Evolutionary conservation across 2,113 vertebrate genomes (phyloP).

Genomic region (Uria aalge): DNA sequence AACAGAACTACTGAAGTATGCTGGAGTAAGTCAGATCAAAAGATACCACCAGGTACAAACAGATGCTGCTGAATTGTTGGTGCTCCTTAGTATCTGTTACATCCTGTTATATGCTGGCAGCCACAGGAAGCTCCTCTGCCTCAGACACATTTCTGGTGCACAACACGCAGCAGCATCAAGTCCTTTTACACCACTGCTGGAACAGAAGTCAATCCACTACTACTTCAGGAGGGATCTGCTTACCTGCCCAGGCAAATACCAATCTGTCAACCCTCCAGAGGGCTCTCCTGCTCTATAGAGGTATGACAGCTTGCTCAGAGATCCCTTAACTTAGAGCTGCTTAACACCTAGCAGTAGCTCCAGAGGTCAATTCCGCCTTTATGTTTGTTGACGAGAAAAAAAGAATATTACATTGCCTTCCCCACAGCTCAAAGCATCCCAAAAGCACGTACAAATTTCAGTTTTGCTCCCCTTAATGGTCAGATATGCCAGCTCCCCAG

Average conservation of each 20-base stretch:
- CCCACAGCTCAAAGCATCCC: background rate
- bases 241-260: background rate
- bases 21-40: background rate
- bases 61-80: background rate
- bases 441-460: background rate
- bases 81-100: background rate
- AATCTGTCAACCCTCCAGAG: background rate
- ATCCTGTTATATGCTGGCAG: background rate
- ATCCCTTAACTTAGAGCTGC: background rate
- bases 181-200: background rate
- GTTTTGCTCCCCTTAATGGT: background rate
- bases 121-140: background rate
- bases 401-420: background rate
- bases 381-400: background rate
- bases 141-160: background rate
- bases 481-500: background rate
- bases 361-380: background rate
- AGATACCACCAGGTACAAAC: background rate
- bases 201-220: background rate
- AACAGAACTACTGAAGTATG: background rate
- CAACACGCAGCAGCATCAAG: background rate
- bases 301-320: background rate
- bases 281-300: background rate
- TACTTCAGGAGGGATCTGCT: background rate
- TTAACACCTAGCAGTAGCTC: background rate